Percentiles rank a stretch among this genome's conserved stretches.
Evolutionary conservation across 2,113 vertebrate genomes (phyloP).

Genomic region (Accipiter cooperii): DNA sequence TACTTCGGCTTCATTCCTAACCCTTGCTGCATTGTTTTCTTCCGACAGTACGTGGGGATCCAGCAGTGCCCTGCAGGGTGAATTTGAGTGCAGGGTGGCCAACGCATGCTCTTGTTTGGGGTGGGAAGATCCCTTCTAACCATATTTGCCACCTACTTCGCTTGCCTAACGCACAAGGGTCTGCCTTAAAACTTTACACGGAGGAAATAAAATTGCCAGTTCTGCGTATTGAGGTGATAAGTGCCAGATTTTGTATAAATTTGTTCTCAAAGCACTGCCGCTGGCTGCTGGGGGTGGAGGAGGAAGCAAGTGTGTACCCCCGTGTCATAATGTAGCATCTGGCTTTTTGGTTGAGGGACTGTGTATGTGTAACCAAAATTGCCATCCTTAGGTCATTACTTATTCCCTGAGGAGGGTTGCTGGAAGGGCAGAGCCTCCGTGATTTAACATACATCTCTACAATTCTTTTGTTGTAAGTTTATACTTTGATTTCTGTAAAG

Average conservation of each 20-base stretch:
- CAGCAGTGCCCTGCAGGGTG: not conserved
- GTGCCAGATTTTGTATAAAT: not conserved
- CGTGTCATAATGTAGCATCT: rapidly evolving
- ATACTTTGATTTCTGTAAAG: not conserved
- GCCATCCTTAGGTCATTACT: not conserved
- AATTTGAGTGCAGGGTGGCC: not conserved
- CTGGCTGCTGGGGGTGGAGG: not conserved
- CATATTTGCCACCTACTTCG: not conserved
- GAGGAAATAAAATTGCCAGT: not conserved
- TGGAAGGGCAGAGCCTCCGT: not conserved
- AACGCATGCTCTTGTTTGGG: not conserved
- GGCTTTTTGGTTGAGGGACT: not conserved
- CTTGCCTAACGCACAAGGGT: not conserved
- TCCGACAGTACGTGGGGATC: rapidly evolving
- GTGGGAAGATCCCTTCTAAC: not conserved
- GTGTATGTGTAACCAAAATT: not conserved
- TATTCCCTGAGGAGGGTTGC: not conserved
- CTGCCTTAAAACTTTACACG: not conserved
- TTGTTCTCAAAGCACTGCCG: not conserved
- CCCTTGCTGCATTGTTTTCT: not conserved
- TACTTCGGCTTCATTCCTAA: not conserved
- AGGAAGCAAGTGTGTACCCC: not conserved
- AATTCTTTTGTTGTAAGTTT: not conserved
- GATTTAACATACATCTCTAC: not conserved
- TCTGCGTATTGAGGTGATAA: not conserved